A percentile compares a stretch with the other conserved stretches of the same genome.
Conservation (phyloP, 2,888 invertebrate species). For the Pollenia amentaria region DNA sequence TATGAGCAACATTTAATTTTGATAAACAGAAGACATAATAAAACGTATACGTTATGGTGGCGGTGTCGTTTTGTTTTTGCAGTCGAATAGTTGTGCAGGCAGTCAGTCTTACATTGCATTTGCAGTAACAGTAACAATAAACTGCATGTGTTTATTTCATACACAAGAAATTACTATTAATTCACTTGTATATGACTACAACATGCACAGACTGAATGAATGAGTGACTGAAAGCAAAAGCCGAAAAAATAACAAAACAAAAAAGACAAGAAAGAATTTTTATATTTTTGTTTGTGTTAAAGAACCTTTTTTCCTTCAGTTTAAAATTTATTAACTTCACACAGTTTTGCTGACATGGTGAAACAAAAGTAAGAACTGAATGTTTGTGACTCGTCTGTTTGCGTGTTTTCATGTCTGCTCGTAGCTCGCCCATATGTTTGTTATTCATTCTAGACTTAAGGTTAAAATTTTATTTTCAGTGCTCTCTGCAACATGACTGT, state of each 20-base stretch:
- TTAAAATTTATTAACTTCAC: constrained; percentile 64
- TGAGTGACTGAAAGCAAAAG: constrained; percentile 10
- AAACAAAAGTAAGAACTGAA: constrained; percentile 3
- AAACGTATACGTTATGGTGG: too few relatives aligned
- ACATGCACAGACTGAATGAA: constrained; percentile 10
- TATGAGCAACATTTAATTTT: too few relatives aligned
- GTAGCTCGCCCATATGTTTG: not conserved
- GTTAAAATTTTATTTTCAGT: constrained; percentile 2
- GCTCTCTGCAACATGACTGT: not conserved
- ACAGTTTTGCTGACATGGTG: constrained; percentile 51
- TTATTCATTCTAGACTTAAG: not conserved
- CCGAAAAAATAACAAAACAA: not conserved
- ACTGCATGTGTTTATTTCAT: constrained; percentile 56
- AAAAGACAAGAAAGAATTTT: constrained; percentile 5
- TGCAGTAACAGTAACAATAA: constrained; percentile 49
- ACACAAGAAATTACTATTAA: constrained; percentile 59
- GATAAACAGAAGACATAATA: too few relatives aligned
- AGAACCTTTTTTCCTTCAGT: constrained; percentile 45
- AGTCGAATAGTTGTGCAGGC: too few relatives aligned
- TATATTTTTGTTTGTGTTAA: constrained; percentile 8
- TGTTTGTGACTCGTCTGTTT: constrained; percentile 25
- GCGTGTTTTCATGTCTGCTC: not conserved
- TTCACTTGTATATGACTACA: constrained; percentile 35
- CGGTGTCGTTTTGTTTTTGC: too few relatives aligned
- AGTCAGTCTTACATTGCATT: constrained; percentile 2